Conservation (phyloP, 2,888 invertebrate species). For the Ceraclea dissimilis region DNA sequence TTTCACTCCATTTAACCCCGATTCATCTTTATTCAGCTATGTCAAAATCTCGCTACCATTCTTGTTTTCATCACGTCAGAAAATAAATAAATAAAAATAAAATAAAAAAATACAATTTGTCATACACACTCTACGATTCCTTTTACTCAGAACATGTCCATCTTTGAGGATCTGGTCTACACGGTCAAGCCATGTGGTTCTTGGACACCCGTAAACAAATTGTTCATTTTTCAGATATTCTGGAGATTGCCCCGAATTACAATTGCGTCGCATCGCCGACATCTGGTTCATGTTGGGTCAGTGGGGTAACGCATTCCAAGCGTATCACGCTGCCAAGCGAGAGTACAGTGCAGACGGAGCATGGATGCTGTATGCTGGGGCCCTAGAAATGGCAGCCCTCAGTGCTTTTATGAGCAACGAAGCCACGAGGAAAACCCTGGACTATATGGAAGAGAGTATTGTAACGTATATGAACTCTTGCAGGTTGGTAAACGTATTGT, state of each 20-base stretch:
- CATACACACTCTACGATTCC: no score
- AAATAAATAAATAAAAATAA: no score
- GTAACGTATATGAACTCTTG: slow-evolving; percentile 85
- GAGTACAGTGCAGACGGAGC: slow-evolving; percentile 97
- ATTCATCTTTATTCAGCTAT: no score
- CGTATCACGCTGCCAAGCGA: slow-evolving; percentile 93
- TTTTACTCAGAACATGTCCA: no score
- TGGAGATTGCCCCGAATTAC: slow-evolving; percentile 81
- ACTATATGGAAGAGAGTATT: slow-evolving; percentile 94
- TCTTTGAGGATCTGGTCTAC: no score
- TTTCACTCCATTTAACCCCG: no score
- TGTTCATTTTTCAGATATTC: no score
- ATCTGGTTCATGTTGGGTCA: slow-evolving; percentile 94
- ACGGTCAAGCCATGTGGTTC: no score
- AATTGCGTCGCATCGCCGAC: slow-evolving; percentile 88
- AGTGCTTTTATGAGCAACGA: slow-evolving; percentile 86
- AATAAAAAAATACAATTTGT: no score
- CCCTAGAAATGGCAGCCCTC: slow-evolving; percentile 92
- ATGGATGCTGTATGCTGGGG: slow-evolving; percentile 95
- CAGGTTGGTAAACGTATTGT: slow-evolving; percentile 51
- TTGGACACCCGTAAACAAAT: no score
- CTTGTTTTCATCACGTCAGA: no score
- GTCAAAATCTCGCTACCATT: no score
- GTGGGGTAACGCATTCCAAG: slow-evolving; percentile 84
- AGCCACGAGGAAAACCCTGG: slow-evolving; percentile 67